Evolutionary conservation across 35 echinoderm and acorn worm genomes (phyloP), one percentile per base, ranked within the genome.

Genomic region (Chiridota heheva): DNA sequence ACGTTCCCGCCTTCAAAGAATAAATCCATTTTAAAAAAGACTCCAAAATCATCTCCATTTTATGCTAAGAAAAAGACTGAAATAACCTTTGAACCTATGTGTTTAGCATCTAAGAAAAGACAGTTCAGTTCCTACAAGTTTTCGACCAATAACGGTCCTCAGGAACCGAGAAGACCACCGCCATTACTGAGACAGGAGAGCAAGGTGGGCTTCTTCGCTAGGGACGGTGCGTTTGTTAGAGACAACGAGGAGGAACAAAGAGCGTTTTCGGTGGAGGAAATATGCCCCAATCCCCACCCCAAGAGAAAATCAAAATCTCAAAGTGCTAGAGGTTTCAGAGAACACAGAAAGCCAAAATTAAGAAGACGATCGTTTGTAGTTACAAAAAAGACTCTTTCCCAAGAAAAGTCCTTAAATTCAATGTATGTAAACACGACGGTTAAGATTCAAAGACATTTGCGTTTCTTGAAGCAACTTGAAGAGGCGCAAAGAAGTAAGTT

Each of bases 391-490:
- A 88, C 84, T 27, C 24, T 87, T 18, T 32, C 78, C 20, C 67
- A 85, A 28, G 76, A 93, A 42, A 82, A 83, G 35, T 82, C 69
- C 4, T 48, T 81, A 15, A 87, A 82, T 13, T 93, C 90, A 36
- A 85, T 93, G 16, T 93, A 93, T 51, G 78, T 72, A 43, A 93
- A 88, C 79, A 81, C 56, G 32, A 85, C 65, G 5, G 75, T 66
- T 53, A 93, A 88, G 60, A 41, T 77, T 7, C 90, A 93, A 67
- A 31, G 90, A 59, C 85, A 93, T 38, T 69, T 81, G 0, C 34
- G 42, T 16, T 81, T 93, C 29, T 36, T 93, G 69, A 87, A 93
- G 78, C 87, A 93, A 49, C 65, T 93, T 57, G 82, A 72, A 60
- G 35, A 76, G 20, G 77, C 72, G 1, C 84, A 93, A 38, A 65